phyloP scores from a whole-genome alignment of 1,140 invertebrate species.

The Drosophila nannoptera region DNA sequence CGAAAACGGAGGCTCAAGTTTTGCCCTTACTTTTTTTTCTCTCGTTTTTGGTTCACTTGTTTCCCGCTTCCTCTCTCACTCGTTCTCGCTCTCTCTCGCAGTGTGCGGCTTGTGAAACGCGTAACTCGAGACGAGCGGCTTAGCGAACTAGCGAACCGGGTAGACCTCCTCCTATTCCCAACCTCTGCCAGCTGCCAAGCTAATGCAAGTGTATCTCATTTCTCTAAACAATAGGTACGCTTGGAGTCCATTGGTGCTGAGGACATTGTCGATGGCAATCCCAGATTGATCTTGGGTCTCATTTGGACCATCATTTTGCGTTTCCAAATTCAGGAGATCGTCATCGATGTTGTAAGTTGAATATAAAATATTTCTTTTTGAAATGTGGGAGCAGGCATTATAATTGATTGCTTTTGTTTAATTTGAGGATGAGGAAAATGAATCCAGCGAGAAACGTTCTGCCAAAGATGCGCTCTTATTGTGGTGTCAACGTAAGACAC shows the following conservation, averaged over 20 bases:
- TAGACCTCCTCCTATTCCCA: constrained; percentile 2
- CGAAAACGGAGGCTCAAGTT: constrained; percentile 23
- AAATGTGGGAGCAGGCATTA: no score
- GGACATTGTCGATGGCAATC: constrained; percentile 99
- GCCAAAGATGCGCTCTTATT: constrained; percentile 98
- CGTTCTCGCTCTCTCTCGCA: neutral
- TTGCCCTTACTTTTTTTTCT: neutral
- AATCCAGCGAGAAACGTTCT: constrained; percentile 98
- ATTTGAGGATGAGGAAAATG: constrained; percentile 95
- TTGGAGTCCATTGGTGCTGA: constrained; percentile 97
- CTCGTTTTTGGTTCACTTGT: constrained; percentile 28
- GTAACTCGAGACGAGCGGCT: constrained; percentile 63
- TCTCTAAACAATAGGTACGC: constrained; percentile 46
- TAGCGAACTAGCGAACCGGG: constrained; percentile 31
- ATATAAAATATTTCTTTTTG: neutral
- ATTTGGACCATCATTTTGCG: constrained; percentile 99
- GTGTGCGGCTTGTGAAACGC: constrained; percentile 37
- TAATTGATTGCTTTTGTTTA: neutral
- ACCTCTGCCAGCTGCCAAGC: constrained; percentile 2
- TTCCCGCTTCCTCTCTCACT: constrained; percentile 7
- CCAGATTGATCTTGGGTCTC: constrained; percentile 95
- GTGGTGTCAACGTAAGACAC: constrained; percentile 99
- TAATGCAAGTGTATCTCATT: constrained; percentile 48
- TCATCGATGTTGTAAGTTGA: constrained; percentile 93
- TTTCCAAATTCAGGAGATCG: constrained; percentile 99